A percentile compares a stretch with the other conserved stretches of the same genome.
Conservation (phyloP, 2,888 invertebrate genomes). For the Lucinisca nassula region DNA sequence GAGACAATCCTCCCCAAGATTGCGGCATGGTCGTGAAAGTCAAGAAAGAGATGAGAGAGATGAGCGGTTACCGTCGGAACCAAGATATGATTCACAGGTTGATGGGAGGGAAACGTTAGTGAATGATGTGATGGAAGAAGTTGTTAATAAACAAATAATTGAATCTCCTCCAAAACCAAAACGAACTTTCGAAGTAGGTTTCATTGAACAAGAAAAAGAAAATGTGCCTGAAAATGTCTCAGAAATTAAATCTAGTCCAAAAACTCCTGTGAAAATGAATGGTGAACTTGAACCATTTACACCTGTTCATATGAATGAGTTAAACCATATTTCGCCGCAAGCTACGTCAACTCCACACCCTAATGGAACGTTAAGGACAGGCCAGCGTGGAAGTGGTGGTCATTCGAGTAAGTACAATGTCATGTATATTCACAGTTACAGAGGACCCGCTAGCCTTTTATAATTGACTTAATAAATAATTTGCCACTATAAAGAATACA, state of each 20-base stretch:
- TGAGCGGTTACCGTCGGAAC: not conserved
- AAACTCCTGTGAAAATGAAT: constrained; percentile 69
- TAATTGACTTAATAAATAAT: too few relatives aligned
- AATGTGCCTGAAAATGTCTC: constrained; percentile 75
- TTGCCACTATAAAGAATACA: too few relatives aligned
- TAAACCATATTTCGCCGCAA: constrained; percentile 75
- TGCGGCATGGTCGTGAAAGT: constrained; percentile 31
- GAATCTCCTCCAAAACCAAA: constrained; percentile 67
- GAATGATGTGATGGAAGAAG: constrained; percentile 31
- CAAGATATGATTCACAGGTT: not conserved
- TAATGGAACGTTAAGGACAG: constrained; percentile 77
- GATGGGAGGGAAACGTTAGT: not conserved
- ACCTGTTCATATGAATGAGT: constrained; percentile 75
- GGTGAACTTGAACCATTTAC: constrained; percentile 75
- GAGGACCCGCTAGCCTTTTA: too few relatives aligned
- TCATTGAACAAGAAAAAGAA: constrained; percentile 74
- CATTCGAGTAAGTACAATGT: constrained; percentile 63
- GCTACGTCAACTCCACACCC: constrained; percentile 84
- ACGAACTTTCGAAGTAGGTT: constrained; percentile 64
- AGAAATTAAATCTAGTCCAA: constrained; percentile 70
- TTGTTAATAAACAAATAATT: constrained; percentile 41
- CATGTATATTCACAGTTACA: too few relatives aligned
- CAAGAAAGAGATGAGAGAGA: constrained; percentile 6
- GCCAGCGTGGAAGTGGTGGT: constrained; percentile 54
- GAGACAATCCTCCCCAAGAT: constrained; percentile 57